Evolutionary conservation across 2,888 invertebrate genomes (phyloP), one percentile per base, ranked within the genome.

Genomic region (Noctua pronuba): DNA sequence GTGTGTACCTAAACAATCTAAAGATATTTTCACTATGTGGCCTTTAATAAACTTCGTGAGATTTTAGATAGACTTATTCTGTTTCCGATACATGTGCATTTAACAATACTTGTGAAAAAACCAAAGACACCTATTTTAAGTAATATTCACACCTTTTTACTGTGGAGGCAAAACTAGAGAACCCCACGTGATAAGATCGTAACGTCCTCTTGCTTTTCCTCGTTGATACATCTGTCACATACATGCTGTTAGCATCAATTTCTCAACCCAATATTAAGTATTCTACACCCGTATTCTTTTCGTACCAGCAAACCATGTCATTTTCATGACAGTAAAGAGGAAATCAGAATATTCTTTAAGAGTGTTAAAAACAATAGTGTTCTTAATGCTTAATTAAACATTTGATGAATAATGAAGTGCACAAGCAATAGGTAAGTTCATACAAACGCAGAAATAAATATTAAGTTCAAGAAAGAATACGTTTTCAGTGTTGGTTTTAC

Each of bases 1-100:
- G 88, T 89, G 83, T 89, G 85, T 90, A 86, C 89, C 89, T 90
- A 88, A 90, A 90, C 91, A 90, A 90, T 90, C 84, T 88, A 89
- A 85, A 84, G 81, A 83, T 67, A 76, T 87, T 86, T 87, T 78
- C 49, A 74, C 72, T 52, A 41, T 79, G 38, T 73, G 46, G 46
- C 21, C n/a, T 82, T 68, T 44, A 73, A 70, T 79, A 44, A 52
- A 70, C 49, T 73, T 58, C 21, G 49, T 74, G 58, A 49, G 24
- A 60, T 82, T 55, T 18, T 68, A 11, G 21, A 52, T 52, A 18
- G 18, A 52, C 21, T 46, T 46, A n/a, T 10, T 31, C 21, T 64
- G 71, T n/a, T 73, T 46, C 28, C 16, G 21, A 70, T 38, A 52
- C 18, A 31, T 21, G n/a, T n/a, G n/a, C 31, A 60, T 60, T 8